phyloP scores from a whole-genome alignment of 2,113 vertebrate genomes.

The Albula glossodonta region DNA sequence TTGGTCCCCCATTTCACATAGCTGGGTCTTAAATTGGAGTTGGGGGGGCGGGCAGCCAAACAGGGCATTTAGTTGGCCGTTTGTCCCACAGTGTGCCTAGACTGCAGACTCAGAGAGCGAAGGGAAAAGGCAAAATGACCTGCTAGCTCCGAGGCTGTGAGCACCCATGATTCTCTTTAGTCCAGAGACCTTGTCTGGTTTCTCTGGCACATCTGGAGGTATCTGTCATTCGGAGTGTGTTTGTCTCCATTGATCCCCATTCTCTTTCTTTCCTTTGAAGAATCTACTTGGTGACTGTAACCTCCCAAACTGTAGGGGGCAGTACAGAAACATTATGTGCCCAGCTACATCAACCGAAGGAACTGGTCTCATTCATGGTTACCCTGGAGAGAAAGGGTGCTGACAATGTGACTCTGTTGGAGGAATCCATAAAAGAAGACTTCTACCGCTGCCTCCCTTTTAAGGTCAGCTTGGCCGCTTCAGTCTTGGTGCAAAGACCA shows the following conservation, averaged over 20 bases:
- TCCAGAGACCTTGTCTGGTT: not conserved
- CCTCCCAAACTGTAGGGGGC: constrained; percentile 58
- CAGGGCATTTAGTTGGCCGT: constrained; percentile 25
- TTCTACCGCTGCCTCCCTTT: constrained; percentile 60
- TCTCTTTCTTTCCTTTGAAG: constrained; percentile 45
- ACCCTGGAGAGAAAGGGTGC: constrained; percentile 24
- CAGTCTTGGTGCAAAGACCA: not conserved
- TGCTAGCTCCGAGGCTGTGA: not conserved
- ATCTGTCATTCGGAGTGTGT: not conserved
- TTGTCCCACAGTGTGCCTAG: constrained; percentile 46
- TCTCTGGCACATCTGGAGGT: not conserved
- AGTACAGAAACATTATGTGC: constrained; percentile 61
- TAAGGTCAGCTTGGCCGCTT: constrained; percentile 49
- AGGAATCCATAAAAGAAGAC: constrained; percentile 36
- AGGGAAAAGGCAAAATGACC: not conserved
- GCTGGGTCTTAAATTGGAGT: not conserved
- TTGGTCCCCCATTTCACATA: constrained; percentile 3
- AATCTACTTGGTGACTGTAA: constrained; percentile 60
- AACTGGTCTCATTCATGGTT: constrained; percentile 36
- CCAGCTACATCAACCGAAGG: constrained; percentile 41
- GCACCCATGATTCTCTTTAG: not conserved
- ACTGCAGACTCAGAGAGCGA: not conserved
- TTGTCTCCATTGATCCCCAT: not conserved
- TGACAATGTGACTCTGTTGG: constrained; percentile 34
- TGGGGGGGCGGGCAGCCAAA: not conserved